Percentiles rank a stretch among this genome's conserved stretches.
These are phyloP conservation scores for Doryteuthis pealeii DNA, from an alignment of 1,140 invertebrate genomes.

Conservation along the genomic window DNA sequence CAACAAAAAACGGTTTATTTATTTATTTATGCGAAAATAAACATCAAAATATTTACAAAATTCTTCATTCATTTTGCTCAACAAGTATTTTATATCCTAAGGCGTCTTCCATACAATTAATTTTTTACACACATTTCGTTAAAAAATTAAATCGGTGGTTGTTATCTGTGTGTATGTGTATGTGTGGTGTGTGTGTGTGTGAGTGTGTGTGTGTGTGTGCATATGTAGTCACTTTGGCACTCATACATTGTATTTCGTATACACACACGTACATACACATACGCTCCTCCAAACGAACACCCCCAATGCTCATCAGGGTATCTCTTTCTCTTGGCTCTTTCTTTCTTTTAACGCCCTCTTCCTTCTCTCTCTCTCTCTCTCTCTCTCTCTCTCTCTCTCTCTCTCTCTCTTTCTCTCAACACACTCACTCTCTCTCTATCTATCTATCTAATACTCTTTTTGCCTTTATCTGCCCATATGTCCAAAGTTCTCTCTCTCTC, in stretches of 20 bases:
- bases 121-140: too few species aligned
- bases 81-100: background rate
- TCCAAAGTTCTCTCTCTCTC: background rate
- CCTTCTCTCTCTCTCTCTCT: background rate
- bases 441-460: background rate
- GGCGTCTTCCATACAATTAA: background rate
- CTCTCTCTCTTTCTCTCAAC: background rate
- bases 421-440: background rate
- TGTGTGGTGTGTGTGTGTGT: too few species aligned
- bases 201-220: background rate
- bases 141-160: background rate
- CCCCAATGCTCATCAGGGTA: background rate
- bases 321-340: background rate
- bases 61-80: background rate
- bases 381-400: background rate
- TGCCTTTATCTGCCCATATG: background rate
- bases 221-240: background rate
- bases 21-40: background rate
- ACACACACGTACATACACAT: background rate
- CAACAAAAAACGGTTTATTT: background rate
- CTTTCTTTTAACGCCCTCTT: background rate
- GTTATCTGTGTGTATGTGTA: background rate
- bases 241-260: background rate
- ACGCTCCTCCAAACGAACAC: background rate
- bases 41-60: too few species aligned